phyloP scores from a whole-genome alignment of 2,113 vertebrate genomes.

The Cisticola juncidis region DNA sequence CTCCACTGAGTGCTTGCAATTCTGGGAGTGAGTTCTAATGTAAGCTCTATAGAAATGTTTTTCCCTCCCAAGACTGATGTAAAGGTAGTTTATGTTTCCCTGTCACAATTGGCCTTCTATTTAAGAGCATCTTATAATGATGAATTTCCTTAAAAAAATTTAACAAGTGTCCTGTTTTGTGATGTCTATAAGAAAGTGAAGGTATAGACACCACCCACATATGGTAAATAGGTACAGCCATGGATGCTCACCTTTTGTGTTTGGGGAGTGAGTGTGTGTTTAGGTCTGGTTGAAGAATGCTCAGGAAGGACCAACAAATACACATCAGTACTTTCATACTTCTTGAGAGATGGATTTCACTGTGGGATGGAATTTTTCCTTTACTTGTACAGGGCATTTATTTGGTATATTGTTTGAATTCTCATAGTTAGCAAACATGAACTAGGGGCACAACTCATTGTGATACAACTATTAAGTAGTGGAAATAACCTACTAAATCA shows the following conservation, averaged over 20 bases:
- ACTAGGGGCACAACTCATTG: neutral
- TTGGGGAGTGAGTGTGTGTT: neutral
- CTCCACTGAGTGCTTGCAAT: neutral
- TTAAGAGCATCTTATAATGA: neutral
- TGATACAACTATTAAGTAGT: neutral
- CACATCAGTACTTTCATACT: neutral
- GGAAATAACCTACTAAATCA: neutral
- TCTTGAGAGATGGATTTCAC: neutral
- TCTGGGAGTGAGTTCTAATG: neutral
- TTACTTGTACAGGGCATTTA: neutral
- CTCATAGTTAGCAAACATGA: neutral
- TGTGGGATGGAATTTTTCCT: neutral
- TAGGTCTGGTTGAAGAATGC: neutral
- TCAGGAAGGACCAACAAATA: neutral
- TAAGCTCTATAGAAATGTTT: neutral
- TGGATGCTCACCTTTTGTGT: neutral
- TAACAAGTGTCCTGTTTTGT: neutral
- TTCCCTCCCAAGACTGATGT: neutral
- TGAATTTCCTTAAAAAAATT: neutral
- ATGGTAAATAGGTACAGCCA: neutral
- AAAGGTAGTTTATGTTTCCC: neutral
- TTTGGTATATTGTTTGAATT: neutral
- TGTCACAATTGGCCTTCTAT: neutral
- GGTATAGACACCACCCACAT: neutral
- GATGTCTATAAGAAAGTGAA: neutral